These are phyloP conservation scores for Apodemia hepburni DNA, from an alignment of 2,888 invertebrate genomes.

Conservation along the genomic window DNA sequence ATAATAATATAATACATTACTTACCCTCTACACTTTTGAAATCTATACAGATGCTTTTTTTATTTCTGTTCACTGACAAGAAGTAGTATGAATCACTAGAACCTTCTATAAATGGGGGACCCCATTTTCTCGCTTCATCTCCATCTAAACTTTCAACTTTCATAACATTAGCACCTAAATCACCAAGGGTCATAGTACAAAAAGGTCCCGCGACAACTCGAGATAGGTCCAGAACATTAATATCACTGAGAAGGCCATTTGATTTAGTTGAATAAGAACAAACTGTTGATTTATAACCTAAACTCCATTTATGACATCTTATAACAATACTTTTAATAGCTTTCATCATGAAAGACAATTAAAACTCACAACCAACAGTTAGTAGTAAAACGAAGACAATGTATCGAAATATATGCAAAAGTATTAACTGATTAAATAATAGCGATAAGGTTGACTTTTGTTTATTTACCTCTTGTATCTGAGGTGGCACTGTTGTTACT, in stretches of 20 bases:
- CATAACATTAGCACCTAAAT: slow-evolving; percentile 95
- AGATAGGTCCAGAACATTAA: slow-evolving; percentile 89
- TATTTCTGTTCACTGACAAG: slow-evolving; percentile 94
- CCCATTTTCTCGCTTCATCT: slow-evolving; percentile 96
- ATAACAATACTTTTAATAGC: slow-evolving; percentile 20
- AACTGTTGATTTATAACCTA: slow-evolving; percentile 14
- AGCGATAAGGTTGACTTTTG: slow-evolving; percentile 47
- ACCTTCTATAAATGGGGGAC: slow-evolving; percentile 90
- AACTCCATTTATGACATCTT: slow-evolving; percentile 25
- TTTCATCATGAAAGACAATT: slow-evolving; percentile 26
- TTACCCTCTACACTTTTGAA: slow-evolving; percentile 85
- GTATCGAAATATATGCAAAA: slow-evolving; percentile 25
- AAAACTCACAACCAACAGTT: not conserved
- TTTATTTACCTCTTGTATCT: slow-evolving; percentile 59
- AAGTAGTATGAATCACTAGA: slow-evolving; percentile 90
- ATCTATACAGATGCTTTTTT: slow-evolving; percentile 94
- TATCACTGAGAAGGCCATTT: slow-evolving; percentile 82
- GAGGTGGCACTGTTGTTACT: slow-evolving; percentile 59
- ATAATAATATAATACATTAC: slow-evolving; percentile 26
- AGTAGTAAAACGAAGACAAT: not conserved
- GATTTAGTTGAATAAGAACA: slow-evolving; percentile 30
- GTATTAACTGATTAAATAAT: slow-evolving; percentile 48
- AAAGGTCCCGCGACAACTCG: slow-evolving; percentile 96
- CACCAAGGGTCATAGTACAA: slow-evolving; percentile 95
- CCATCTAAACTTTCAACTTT: slow-evolving; percentile 92